Evolutionary conservation across 1,140 invertebrate species (phyloP).

Genomic region (Bradynema listronoti): DNA sequence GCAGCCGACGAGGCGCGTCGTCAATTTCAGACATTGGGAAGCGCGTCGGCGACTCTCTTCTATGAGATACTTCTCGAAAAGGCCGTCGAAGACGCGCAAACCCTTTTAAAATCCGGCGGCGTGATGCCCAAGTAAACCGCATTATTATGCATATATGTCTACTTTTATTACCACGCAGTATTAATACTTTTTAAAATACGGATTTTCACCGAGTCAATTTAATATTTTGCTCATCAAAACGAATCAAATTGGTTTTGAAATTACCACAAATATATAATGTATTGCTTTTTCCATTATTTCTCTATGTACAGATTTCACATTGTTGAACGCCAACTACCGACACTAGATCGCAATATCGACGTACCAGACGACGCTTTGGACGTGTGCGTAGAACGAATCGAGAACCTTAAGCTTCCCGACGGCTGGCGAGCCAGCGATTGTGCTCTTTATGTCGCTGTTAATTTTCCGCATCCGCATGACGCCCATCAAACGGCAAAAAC

Average conservation of each 20-base stretch:
- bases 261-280: no score
- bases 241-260: no score
- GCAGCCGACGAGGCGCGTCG: constrained; percentile 4
- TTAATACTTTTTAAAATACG: no score
- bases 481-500: constrained; percentile 31
- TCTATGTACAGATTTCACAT: constrained; percentile 32
- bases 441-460: constrained; percentile 29
- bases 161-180: neutral
- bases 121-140: neutral
- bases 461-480: constrained; percentile 40
- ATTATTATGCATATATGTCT: constrained; percentile 5
- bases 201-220: no score
- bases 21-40: constrained; percentile 25
- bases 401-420: constrained; percentile 33
- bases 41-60: constrained; percentile 17
- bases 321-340: constrained; percentile 17
- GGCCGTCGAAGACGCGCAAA: constrained; percentile 2
- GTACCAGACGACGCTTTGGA: constrained; percentile 28
- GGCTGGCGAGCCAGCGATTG: constrained; percentile 34
- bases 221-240: no score
- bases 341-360: constrained; percentile 22
- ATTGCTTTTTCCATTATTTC: no score
- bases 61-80: constrained; percentile 20
- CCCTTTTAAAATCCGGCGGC: neutral
- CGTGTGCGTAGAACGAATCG: constrained; percentile 26